phyloP scores from a whole-genome alignment of 2,888 invertebrate species.

The Cloeon dipterum region DNA sequence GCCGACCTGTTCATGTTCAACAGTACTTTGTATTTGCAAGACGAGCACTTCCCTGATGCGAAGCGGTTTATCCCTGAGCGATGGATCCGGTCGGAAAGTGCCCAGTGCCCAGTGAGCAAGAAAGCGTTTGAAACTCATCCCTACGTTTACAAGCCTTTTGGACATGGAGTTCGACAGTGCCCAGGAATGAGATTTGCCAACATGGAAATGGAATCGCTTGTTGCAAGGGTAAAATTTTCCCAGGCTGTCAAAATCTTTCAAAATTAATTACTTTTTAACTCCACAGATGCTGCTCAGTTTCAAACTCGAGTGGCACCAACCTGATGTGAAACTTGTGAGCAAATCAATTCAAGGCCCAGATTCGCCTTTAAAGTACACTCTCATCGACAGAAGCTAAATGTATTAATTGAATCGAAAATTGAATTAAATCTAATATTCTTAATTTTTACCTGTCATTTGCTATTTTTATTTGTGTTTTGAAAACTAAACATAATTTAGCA shows the following conservation, averaged over 20 bases:
- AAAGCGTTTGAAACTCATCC: constrained; percentile 14
- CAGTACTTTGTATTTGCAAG: constrained; percentile 14
- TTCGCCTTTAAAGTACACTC: not conserved
- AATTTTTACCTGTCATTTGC: too few relatives aligned
- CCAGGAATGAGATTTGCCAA: constrained; percentile 48
- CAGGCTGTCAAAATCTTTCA: not conserved
- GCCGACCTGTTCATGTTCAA: constrained; percentile 13
- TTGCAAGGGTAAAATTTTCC: constrained; percentile 15
- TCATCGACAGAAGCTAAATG: not conserved
- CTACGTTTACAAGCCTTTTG: constrained; percentile 39
- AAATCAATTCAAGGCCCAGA: not conserved
- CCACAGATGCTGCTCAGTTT: constrained; percentile 48
- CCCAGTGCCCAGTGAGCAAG: not conserved
- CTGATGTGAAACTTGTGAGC: constrained; percentile 41
- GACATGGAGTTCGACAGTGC: constrained; percentile 41
- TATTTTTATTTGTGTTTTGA: too few relatives aligned
- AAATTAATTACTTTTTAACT: not conserved
- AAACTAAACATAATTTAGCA: too few relatives aligned
- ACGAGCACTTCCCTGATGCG: constrained; percentile 29
- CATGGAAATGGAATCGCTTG: constrained; percentile 34
- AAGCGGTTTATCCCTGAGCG: constrained; percentile 37
- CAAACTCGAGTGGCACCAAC: constrained; percentile 39
- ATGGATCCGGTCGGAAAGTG: constrained; percentile 28
- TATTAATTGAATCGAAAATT: not conserved
- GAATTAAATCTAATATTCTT: too few relatives aligned